Evolutionary conservation across 2,797 vertebrate species (phyloP), one percentile per base, ranked within the genome.

Genomic region (Taeniopygia guttata): DNA sequence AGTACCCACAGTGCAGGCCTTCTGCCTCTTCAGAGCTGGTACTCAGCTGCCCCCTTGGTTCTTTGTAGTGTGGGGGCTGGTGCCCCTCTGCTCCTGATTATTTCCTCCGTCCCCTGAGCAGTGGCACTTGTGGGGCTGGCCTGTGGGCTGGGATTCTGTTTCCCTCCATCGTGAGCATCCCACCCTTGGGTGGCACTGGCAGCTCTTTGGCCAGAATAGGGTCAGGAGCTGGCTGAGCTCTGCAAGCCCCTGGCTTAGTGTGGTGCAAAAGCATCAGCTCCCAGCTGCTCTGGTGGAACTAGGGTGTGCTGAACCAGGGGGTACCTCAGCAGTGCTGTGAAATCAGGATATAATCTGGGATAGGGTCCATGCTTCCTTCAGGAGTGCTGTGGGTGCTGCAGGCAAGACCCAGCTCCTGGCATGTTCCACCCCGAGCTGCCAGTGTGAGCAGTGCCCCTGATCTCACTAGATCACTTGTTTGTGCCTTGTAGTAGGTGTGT

Each of bases 291-390:
- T 36, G 15, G 15, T 66, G 15, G 30, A 46, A 49, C 54, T 54
- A 73, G 51, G n/a, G 22, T 27, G 16, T 34, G 21, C 51, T 70
- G 25, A 87, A n/a, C 43, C 6, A 5, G 19, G 22, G 12, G 54
- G 4, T 29, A 4, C 23, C 62, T 66, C 30, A 49, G 45, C 59
- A 27, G 4, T 19, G 48, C 74, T 54, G 64, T 38, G 78, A 46
- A 34, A 7, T 21, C 0, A 1, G 43, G 29, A 3, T 14, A 0
- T 10, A 2, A 43, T 30, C 27, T 36, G 43, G 25, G 38, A 22
- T 30, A 0, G 1, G 46, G 17, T 16, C 36, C 15, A 0, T n/a
- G 42, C 84, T 73, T 46, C 76, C 69, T 46, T 23, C 7, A 2
- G 79, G 32, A 43, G 42, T 1, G 1, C 32, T 43, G 48, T 11